phyloP scores from a whole-genome alignment of 1,140 invertebrate genomes.

The Apis florea region DNA sequence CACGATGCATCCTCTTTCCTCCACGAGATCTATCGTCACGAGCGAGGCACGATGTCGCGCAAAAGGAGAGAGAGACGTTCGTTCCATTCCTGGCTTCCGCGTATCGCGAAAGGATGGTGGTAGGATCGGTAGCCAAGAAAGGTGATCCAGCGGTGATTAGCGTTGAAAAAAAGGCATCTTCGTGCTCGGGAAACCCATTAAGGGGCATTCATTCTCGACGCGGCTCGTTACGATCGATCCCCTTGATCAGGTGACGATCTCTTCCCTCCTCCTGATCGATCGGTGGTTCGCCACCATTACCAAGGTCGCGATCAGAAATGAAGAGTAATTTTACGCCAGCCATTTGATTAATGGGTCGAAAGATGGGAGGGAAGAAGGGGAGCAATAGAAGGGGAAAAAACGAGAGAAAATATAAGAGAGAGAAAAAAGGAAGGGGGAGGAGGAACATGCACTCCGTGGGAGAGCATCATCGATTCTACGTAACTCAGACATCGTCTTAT shows the following conservation, averaged over 20 bases:
- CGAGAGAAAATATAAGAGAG: no score
- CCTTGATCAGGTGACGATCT: conserved; percentile 44
- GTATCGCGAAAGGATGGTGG: conserved; percentile 24
- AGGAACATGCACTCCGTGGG: conserved; percentile 23
- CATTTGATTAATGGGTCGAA: conserved; percentile 44
- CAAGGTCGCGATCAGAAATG: conserved; percentile 35
- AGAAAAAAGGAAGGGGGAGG: neutral
- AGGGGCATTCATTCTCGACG: neutral
- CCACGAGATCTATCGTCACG: neutral
- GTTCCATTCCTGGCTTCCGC: neutral
- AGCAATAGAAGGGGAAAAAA: neutral
- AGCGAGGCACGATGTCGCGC: neutral
- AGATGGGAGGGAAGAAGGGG: neutral
- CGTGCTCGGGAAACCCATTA: conserved; percentile 16
- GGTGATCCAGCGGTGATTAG: conserved; percentile 26
- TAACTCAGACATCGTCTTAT: conserved; percentile 41
- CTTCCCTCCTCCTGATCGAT: conserved; percentile 21
- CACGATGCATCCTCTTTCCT: neutral
- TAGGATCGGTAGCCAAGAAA: conserved; percentile 16
- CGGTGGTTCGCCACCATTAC: conserved; percentile 20
- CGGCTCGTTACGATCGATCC: conserved; percentile 1
- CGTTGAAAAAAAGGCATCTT: conserved; percentile 8
- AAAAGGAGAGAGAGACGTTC: neutral
- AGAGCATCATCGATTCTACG: conserved; percentile 53
- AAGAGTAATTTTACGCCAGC: conserved; percentile 36